Evolutionary conservation across 1,140 invertebrate genomes (phyloP).

Genomic region (Ostrea edulis): DNA sequence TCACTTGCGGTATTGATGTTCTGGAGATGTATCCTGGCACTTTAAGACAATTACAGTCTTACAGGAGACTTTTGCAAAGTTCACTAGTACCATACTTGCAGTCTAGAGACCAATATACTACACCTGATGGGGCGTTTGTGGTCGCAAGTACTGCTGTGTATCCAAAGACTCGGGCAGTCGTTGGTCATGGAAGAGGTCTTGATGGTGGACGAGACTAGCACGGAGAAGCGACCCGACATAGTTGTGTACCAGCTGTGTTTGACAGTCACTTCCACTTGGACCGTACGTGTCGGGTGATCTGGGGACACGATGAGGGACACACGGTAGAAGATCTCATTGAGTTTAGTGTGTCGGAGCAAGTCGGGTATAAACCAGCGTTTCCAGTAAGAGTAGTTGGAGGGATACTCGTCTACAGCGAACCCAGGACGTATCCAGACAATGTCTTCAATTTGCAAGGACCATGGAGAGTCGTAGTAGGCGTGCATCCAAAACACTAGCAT

Average conservation of each 20-base stretch:
- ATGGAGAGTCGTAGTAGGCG: no score
- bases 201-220: not conserved
- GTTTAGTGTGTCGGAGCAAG: no score
- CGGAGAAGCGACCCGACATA: not conserved
- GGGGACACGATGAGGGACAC: no score
- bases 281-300: no score
- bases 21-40: no score
- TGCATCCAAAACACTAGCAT: no score
- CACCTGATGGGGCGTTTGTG: not conserved
- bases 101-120: not conserved
- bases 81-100: not conserved
- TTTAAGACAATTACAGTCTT: not conserved
- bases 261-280: no score
- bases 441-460: constrained; percentile 2
- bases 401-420: constrained; percentile 40
- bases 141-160: not conserved
- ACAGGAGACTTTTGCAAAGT: not conserved
- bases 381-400: constrained; percentile 43
- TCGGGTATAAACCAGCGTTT: no score
- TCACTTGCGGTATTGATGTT: no score
- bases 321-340: no score
- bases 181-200: not conserved
- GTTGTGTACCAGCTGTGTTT: no score
- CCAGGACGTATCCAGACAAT: constrained; percentile 39
- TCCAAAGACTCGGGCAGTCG: not conserved